Percentiles rank a stretch among this genome's conserved stretches.
phyloP scores from a whole-genome alignment of 2,888 invertebrate genomes.

The Rotaria macrura region DNA sequence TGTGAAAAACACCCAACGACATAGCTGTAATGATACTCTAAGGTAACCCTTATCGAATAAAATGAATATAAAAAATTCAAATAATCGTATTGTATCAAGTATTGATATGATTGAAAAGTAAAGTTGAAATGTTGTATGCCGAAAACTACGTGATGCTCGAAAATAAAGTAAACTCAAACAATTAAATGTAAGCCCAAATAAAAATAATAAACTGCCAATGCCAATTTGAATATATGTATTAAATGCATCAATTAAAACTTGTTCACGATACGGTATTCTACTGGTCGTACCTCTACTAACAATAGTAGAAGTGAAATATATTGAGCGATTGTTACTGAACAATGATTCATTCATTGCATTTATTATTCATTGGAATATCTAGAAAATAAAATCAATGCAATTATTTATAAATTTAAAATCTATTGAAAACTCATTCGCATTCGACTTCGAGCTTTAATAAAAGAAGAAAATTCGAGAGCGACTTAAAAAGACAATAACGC shows the following conservation, averaged over 20 bases:
- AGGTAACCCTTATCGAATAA: constrained; percentile 26
- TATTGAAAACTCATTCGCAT: too few relatives aligned
- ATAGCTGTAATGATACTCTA: neutral
- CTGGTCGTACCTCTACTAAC: neutral
- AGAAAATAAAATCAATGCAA: neutral
- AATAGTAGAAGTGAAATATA: neutral
- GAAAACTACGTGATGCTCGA: constrained; percentile 27
- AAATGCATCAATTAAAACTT: constrained; percentile 11
- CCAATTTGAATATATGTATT: constrained; percentile 21
- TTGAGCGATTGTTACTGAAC: neutral
- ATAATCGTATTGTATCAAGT: constrained; percentile 23
- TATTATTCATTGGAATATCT: neutral
- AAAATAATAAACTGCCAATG: constrained; percentile 24
- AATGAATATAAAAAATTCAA: constrained; percentile 30
- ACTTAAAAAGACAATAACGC: neutral
- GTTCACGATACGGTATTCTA: neutral
- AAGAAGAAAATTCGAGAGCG: neutral
- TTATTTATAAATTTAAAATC: too few relatives aligned
- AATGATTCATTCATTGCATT: neutral
- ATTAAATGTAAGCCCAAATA: constrained; percentile 26
- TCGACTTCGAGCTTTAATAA: too few relatives aligned
- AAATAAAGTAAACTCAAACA: constrained; percentile 31
- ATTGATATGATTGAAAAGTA: constrained; percentile 30
- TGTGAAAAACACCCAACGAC: constrained; percentile 20
- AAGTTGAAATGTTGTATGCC: constrained; percentile 31